A percentile compares a stretch with the other conserved stretches of the same genome.
Evolutionary conservation across 1,140 invertebrate species (phyloP).

Genomic region (Drosophila micromelanica): DNA sequence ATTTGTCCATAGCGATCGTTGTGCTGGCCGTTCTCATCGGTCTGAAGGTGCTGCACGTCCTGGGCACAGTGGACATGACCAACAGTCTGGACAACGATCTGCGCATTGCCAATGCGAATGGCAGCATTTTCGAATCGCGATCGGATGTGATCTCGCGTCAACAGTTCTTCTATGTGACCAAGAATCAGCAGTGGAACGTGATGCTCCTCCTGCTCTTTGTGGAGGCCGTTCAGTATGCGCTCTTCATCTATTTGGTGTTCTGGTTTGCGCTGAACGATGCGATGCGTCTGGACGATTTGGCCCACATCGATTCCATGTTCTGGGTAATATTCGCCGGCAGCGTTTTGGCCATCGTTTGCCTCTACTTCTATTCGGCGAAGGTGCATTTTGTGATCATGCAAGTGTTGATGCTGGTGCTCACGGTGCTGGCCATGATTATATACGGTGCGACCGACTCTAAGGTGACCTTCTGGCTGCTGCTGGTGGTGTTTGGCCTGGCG

Average conservation of each 20-base stretch:
- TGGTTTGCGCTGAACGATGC: constrained; percentile 74
- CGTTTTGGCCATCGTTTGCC: constrained; percentile 39
- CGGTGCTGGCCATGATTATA: constrained; percentile 72
- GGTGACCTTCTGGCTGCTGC: constrained; percentile 67
- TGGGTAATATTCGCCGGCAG: constrained; percentile 75
- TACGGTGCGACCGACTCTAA: constrained; percentile 54
- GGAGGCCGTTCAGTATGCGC: constrained; percentile 74
- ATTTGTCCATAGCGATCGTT: constrained; percentile 60
- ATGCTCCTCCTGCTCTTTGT: constrained; percentile 68
- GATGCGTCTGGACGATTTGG: constrained; percentile 53
- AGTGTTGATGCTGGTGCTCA: constrained; percentile 53
- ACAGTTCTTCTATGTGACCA: constrained; percentile 81
- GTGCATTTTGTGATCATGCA: constrained; percentile 71
- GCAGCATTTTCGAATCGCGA: constrained; percentile 70
- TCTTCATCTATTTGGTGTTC: constrained; percentile 75
- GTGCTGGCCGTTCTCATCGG: constrained; percentile 67
- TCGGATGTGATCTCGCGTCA: constrained; percentile 71
- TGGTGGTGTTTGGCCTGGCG: constrained; percentile 68
- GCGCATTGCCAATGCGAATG: constrained; percentile 75
- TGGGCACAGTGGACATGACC: constrained; percentile 66
- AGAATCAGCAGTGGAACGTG: constrained; percentile 77
- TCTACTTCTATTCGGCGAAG: constrained; percentile 68
- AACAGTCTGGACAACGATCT: constrained; percentile 79
- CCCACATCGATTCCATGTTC: constrained; percentile 65
- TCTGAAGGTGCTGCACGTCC: constrained; percentile 67